phyloP scores from a whole-genome alignment of 2,113 vertebrate genomes.

The Xiphophorus couchianus region DNA sequence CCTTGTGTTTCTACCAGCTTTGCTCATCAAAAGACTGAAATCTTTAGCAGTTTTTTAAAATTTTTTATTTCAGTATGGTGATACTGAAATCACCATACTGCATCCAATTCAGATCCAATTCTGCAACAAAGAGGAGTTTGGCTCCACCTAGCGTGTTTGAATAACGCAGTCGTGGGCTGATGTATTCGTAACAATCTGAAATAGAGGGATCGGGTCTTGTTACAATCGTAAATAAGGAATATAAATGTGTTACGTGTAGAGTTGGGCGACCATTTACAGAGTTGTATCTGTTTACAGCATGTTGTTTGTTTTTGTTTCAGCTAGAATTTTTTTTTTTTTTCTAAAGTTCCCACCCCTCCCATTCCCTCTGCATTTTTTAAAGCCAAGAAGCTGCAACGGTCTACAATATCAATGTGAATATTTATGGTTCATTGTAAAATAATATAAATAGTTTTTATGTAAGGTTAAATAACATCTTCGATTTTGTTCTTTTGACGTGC shows the following conservation, averaged over 20 bases:
- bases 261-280: neutral
- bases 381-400: neutral
- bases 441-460: neutral
- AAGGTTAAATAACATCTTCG: neutral
- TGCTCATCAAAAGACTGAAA: too few relatives aligned
- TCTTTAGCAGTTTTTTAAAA: too few relatives aligned
- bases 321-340: neutral
- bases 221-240: neutral
- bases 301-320: neutral
- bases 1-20: too few relatives aligned
- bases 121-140: slow-evolving; percentile 25
- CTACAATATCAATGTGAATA: neutral
- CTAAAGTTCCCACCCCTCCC: too few relatives aligned
- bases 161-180: neutral
- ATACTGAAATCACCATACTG: too few relatives aligned
- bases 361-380: neutral
- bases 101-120: neutral
- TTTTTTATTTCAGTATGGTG: too few relatives aligned
- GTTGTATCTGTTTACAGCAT: neutral
- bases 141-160: slow-evolving; percentile 21
- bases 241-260: neutral
- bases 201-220: neutral
- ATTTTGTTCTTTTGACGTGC: neutral
- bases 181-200: slow-evolving; percentile 14
- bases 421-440: neutral